Base-by-base conservation (phyloP, 2,888 invertebrate genomes). In the Acrocyrtus sp. region DNA sequence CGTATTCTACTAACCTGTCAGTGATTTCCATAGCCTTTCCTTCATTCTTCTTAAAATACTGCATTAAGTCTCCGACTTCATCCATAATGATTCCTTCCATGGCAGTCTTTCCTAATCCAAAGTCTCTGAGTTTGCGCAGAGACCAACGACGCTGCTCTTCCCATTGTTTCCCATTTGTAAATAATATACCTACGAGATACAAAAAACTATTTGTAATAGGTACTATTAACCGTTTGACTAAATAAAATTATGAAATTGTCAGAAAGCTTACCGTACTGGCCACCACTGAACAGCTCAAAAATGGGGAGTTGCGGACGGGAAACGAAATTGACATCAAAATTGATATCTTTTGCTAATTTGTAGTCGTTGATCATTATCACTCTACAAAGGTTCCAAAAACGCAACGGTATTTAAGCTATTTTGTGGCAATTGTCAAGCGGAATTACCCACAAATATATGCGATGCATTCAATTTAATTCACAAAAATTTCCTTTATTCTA, bases 341-440 rank as follows among this genome's bases (percentile, higher is more conserved):
- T 72, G 17, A 67, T 34, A 58, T 76, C 76, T 21, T 62, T 69
- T 15, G 73, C 66, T 53, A 72, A 34, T 62, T 74, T 74, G 6
- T 48, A 22, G 43, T 76, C 76, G 47, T 58, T 56, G 12, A 76
- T 45, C 12, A 74, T 62, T 19, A 76, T 51, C 2, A 56, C 67
- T 8, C 70, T 76, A 41, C 5, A 34, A 12, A n/a, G n/a, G n/a
- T n/a, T n/a, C n/a, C n/a, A n/a, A n/a, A n/a, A n/a, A n/a, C n/a
- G n/a, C n/a, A n/a, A n/a, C n/a, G n/a, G n/a, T n/a, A n/a, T n/a
- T n/a, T n/a, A n/a, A n/a, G n/a, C n/a, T n/a, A n/a, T n/a, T n/a
- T n/a, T n/a, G n/a, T n/a, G n/a, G n/a, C n/a, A n/a, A n/a, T n/a
- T n/a, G n/a, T n/a, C n/a, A n/a, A n/a, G n/a, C n/a, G n/a, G n/a